phyloP scores from a whole-genome alignment of 1,140 invertebrate species.

The Danaus melanippus region DNA sequence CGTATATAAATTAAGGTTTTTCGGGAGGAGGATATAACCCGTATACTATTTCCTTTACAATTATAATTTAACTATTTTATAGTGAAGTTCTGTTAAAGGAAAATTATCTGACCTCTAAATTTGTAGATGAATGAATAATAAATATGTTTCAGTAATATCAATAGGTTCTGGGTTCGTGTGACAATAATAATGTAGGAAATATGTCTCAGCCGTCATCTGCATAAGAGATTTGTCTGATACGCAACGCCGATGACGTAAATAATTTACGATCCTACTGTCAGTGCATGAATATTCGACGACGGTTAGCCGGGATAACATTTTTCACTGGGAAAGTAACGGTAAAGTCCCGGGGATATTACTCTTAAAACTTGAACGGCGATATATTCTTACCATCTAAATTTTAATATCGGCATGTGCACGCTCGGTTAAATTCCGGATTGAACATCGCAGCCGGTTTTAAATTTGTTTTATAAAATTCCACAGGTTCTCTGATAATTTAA shows the following conservation, averaged over 20 bases:
- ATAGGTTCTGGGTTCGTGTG: conserved; percentile 8
- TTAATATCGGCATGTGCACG: conserved; percentile 55
- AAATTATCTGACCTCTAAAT: too few relatives aligned
- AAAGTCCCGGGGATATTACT: conserved; percentile 46
- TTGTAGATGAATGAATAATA: neutral
- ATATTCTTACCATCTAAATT: conserved; percentile 56
- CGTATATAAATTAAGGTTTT: too few relatives aligned
- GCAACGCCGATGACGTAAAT: conserved; percentile 49
- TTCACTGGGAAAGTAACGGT: conserved; percentile 50
- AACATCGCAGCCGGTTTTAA: conserved; percentile 1
- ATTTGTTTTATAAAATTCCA: conserved; percentile 22
- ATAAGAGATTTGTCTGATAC: conserved; percentile 45
- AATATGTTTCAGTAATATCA: conserved; percentile 6
- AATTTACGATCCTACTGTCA: conserved; percentile 56
- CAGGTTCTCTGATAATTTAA: conserved; percentile 25
- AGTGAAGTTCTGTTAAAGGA: too few relatives aligned
- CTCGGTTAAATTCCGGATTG: conserved; percentile 16
- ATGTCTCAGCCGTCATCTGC: conserved; percentile 30
- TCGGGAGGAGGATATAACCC: too few relatives aligned
- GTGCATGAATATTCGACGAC: conserved; percentile 61
- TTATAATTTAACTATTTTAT: too few relatives aligned
- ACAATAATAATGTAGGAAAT: conserved; percentile 21
- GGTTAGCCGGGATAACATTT: conserved; percentile 53
- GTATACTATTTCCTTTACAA: too few relatives aligned
- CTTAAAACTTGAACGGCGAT: conserved; percentile 54